These are phyloP conservation scores for Masticophis lateralis DNA, from an alignment of 2,797 vertebrate genomes.

Conservation along the genomic window DNA sequence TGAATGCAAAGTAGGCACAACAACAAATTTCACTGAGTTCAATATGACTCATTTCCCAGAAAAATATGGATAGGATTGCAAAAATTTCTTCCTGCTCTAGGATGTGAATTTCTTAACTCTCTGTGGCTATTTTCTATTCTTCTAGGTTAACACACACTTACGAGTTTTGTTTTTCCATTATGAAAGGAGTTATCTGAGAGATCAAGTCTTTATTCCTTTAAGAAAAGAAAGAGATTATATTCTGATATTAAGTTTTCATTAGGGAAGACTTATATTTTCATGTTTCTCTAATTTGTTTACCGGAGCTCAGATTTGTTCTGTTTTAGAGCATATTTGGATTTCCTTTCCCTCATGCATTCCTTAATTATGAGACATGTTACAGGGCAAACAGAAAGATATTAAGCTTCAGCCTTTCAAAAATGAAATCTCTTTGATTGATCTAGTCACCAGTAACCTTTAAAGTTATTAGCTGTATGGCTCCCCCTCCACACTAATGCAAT, in stretches of 20 bases:
- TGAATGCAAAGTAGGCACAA: not conserved
- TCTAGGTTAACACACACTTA: not conserved
- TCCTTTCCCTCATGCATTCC: not conserved
- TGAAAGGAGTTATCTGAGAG: not conserved
- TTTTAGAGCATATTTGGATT: not conserved
- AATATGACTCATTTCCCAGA: not conserved
- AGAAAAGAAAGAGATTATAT: not conserved
- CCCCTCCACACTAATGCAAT: not conserved
- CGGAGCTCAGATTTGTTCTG: not conserved
- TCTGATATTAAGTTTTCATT: not conserved
- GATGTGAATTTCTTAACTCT: not conserved
- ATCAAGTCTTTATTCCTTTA: not conserved
- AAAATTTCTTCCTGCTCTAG: not conserved
- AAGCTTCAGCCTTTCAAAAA: not conserved
- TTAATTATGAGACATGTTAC: slow-evolving; percentile 2
- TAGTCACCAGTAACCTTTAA: not conserved
- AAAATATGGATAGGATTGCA: not conserved
- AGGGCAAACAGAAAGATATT: not conserved
- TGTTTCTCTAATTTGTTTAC: slow-evolving; percentile 3
- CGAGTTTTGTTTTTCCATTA: not conserved
- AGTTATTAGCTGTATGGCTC: not conserved
- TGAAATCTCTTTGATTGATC: not conserved
- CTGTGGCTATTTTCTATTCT: not conserved
- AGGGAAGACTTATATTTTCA: slow-evolving; percentile 1
- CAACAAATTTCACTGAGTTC: not conserved